These are phyloP conservation scores for Zaprionus africanus DNA, from an alignment of 1,140 invertebrate species.

Conservation along the genomic window DNA sequence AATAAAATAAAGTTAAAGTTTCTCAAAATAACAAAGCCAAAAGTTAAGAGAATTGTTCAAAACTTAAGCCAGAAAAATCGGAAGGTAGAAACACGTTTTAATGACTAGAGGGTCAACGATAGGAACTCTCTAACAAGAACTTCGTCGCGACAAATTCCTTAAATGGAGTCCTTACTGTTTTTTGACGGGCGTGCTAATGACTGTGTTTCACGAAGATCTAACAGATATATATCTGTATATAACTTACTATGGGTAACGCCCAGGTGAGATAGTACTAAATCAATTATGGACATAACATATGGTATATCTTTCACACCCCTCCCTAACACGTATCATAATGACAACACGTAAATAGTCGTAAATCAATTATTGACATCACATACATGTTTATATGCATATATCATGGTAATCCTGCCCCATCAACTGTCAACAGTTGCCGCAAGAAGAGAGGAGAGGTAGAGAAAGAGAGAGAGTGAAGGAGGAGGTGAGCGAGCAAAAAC, in stretches of 20 bases:
- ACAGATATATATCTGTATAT: neutral
- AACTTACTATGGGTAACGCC: neutral
- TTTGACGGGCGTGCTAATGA: neutral
- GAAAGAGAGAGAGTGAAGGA: neutral
- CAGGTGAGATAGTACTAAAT: slow-evolving; percentile 1
- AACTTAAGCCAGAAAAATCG: neutral
- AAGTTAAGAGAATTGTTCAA: slow-evolving; percentile 12
- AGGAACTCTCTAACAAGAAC: neutral
- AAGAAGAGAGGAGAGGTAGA: neutral
- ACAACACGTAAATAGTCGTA: slow-evolving; percentile 47
- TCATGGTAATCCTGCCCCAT: slow-evolving; percentile 58
- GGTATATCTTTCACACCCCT: neutral
- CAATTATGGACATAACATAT: slow-evolving; percentile 7
- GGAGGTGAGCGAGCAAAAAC: slow-evolving; percentile 2
- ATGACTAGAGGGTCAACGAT: neutral
- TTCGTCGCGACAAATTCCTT: neutral
- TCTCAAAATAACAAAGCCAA: neutral
- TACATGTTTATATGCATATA: slow-evolving; percentile 40
- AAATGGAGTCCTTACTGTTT: neutral
- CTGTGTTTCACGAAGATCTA: neutral
- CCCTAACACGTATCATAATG: slow-evolving; percentile 1
- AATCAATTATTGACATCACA: slow-evolving; percentile 71
- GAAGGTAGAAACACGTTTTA: no score
- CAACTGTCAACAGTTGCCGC: slow-evolving; percentile 62
- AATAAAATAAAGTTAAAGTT: neutral